Percentiles rank a stretch among this genome's conserved stretches.
These are phyloP conservation scores for Apis florea DNA, from an alignment of 1,140 invertebrate species.

Conservation along the genomic window DNA sequence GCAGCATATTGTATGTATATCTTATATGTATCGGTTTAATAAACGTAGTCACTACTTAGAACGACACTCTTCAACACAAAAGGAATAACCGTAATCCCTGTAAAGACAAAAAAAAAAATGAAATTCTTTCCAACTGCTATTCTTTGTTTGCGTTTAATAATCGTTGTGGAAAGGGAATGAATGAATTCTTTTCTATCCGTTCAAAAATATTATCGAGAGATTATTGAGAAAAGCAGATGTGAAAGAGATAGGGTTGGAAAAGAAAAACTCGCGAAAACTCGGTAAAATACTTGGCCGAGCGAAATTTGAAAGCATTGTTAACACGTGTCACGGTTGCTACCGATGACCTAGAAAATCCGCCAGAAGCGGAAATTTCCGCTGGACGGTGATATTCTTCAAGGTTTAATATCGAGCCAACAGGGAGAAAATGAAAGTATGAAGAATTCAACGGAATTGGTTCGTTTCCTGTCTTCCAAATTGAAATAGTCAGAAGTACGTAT, in stretches of 20 bases:
- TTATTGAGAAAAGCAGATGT: background rate
- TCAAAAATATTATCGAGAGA: background rate
- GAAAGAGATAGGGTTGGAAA: background rate
- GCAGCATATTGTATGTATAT: no score
- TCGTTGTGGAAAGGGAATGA: background rate
- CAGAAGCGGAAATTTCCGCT: background rate
- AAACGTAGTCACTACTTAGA: no score
- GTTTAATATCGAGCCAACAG: background rate
- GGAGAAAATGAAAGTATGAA: constrained; percentile 1
- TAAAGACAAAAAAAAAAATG: constrained; percentile 10
- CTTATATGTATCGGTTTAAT: no score
- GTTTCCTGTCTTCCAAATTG: background rate
- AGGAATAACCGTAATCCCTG: background rate
- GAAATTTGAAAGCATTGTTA: constrained; percentile 6
- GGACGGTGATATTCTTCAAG: background rate
- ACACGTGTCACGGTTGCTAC: background rate
- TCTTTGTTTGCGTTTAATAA: background rate
- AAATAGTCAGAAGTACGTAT: background rate
- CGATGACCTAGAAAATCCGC: constrained; percentile 5
- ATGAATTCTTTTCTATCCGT: background rate
- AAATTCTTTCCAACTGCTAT: background rate
- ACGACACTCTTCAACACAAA: no score
- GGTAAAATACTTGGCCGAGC: background rate
- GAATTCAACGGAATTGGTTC: background rate
- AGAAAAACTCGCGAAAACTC: background rate